Conservation (phyloP, 2,888 invertebrate genomes). For the Drosophila hamatofila region DNA sequence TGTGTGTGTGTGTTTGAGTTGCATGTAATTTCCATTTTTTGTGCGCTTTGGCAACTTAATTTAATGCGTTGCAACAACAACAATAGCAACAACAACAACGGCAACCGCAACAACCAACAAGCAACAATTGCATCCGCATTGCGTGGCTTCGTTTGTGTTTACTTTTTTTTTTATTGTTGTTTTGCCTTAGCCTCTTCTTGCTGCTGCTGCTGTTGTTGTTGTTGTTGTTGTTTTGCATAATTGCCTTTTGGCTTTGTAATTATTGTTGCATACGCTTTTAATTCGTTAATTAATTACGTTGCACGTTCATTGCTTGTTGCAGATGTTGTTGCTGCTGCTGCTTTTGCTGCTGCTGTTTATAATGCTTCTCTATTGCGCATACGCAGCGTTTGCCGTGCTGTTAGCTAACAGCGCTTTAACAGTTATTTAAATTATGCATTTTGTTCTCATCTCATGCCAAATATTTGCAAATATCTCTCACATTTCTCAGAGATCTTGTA, state of each 20-base stretch:
- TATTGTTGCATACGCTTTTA: constrained; percentile 78
- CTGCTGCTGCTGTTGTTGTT: constrained; percentile 21
- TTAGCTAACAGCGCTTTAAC: constrained; percentile 25
- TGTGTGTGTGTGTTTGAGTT: constrained; percentile 49
- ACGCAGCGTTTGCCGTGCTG: constrained; percentile 40
- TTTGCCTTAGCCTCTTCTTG: constrained; percentile 17
- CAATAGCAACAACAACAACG: constrained; percentile 26
- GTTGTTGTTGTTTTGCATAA: constrained; percentile 57
- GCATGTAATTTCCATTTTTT: constrained; percentile 83
- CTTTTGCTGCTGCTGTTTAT: constrained; percentile 12
- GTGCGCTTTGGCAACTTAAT: constrained; percentile 81
- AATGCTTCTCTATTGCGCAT: constrained; percentile 44
- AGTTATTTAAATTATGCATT: too few species aligned
- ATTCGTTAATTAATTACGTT: constrained; percentile 75
- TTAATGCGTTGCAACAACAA: constrained; percentile 77
- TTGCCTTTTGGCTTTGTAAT: constrained; percentile 76
- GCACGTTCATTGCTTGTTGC: constrained; percentile 31
- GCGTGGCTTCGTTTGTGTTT: constrained; percentile 61
- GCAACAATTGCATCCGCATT: constrained; percentile 71
- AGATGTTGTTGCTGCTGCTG: background rate
- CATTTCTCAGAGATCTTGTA: too few species aligned
- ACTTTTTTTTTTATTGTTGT: constrained; percentile 1
- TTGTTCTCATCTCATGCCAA: too few species aligned
- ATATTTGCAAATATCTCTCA: too few species aligned
- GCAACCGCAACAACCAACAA: constrained; percentile 55